These are phyloP conservation scores for Loris lydekkerianus DNA, from an alignment of 2,797 vertebrate species.

Conservation along the genomic window DNA sequence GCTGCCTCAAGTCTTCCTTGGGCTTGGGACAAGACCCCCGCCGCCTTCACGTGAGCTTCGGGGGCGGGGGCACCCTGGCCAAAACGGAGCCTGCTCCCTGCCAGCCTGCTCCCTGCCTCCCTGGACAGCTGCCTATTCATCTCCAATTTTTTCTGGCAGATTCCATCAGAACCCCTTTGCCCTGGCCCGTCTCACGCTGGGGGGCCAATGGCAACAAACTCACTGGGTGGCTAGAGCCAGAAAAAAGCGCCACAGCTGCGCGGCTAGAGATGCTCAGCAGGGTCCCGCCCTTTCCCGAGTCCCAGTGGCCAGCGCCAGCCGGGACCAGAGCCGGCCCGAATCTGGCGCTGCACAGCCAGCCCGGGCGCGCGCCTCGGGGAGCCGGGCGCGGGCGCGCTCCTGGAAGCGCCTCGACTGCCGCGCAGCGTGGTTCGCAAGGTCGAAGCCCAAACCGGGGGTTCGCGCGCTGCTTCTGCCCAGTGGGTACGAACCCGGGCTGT, in stretches of 20 bases:
- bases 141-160: not conserved
- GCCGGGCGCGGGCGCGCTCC: not conserved
- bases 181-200: not conserved
- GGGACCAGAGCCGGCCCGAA: not conserved
- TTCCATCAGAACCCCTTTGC: not conserved
- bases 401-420: not conserved
- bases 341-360: no score
- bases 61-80: not conserved
- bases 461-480: conserved; percentile 68
- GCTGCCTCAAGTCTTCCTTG: not conserved
- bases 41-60: not conserved
- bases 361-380: not conserved
- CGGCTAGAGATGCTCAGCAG: accelerated
- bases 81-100: not conserved
- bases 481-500: conserved; percentile 83
- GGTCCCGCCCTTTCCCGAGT: not conserved
- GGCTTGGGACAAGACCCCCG: not conserved
- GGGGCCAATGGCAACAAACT: not conserved
- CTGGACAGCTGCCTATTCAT: accelerated
- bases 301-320: not conserved
- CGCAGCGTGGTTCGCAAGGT: not conserved
- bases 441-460: conserved; percentile 46
- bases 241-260: not conserved
- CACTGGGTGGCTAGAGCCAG: not conserved
- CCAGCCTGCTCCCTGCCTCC: not conserved